Evolutionary conservation across 1,140 invertebrate genomes (phyloP).

Genomic region (Caenorhabditis tropicalis): DNA sequence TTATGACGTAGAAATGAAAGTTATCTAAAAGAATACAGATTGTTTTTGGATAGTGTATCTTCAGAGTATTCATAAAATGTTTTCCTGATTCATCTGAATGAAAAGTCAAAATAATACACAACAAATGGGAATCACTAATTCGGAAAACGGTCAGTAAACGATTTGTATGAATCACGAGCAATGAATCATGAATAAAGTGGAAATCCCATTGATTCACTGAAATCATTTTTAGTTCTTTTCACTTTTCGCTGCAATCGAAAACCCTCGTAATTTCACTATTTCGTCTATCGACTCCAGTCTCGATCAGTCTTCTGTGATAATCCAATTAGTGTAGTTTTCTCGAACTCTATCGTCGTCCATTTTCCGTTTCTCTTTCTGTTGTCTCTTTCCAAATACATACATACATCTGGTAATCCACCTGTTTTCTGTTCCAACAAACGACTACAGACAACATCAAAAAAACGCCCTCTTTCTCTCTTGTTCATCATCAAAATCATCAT

Average conservation of each 20-base stretch:
- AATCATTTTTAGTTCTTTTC: neutral
- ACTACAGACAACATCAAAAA: neutral
- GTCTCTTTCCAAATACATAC: neutral
- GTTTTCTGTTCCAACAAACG: neutral
- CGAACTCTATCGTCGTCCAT: neutral
- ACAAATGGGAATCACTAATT: too few relatives aligned
- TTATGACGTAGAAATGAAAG: too few relatives aligned
- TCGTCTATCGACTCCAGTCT: neutral
- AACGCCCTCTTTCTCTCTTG: neutral
- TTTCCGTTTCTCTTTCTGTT: neutral
- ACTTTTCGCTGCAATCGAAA: neutral
- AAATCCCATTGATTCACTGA: neutral
- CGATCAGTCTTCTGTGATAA: neutral
- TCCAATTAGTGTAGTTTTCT: constrained; percentile 19
- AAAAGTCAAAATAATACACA: too few relatives aligned
- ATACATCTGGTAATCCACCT: constrained; percentile 1
- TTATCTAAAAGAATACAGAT: too few relatives aligned
- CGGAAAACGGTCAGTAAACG: too few relatives aligned
- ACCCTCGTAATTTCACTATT: too few relatives aligned
- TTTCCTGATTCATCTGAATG: too few relatives aligned
- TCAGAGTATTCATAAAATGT: too few relatives aligned
- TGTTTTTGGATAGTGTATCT: too few relatives aligned
- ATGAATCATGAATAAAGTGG: too few relatives aligned
- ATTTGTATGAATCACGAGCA: too few relatives aligned
- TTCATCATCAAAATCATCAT: neutral